These are phyloP conservation scores for Dipodomys spectabilis DNA, from an alignment of 2,113 vertebrate genomes.

Conservation along the genomic window DNA sequence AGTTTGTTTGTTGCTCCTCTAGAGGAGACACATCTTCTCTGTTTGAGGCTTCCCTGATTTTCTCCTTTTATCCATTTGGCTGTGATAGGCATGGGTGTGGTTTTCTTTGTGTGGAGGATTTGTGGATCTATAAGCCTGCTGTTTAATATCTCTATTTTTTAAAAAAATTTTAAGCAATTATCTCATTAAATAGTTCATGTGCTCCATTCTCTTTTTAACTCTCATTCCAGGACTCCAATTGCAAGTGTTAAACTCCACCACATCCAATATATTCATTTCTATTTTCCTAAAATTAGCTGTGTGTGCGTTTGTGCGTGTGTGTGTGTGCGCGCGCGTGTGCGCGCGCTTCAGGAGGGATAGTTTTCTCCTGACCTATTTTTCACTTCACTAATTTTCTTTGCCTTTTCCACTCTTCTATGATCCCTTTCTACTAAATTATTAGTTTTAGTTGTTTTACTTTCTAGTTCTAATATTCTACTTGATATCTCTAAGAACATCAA, in stretches of 20 bases:
- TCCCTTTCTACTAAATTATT: not conserved
- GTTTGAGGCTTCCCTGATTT: not conserved
- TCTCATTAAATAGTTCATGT: not conserved
- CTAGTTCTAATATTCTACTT: not conserved
- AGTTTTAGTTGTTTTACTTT: not conserved
- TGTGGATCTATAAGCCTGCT: not conserved
- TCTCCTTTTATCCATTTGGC: not conserved
- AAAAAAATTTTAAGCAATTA: not conserved
- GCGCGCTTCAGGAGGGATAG: not conserved
- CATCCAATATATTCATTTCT: not conserved
- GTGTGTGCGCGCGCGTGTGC: too few species aligned
- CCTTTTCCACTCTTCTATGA: not conserved
- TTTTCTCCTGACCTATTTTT: not conserved
- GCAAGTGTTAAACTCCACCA: not conserved
- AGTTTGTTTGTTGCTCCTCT: not conserved
- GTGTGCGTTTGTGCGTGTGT: too few species aligned
- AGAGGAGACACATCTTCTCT: not conserved
- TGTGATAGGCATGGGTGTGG: not conserved
- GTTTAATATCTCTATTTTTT: not conserved
- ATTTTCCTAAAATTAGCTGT: not conserved
- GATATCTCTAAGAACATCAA: not conserved
- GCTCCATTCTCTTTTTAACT: too few species aligned
- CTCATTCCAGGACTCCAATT: not conserved
- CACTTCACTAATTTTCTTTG: not conserved
- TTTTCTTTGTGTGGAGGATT: not conserved